A percentile compares a stretch with the other conserved stretches of the same genome.
These are phyloP conservation scores for Montipora efflorescens DNA, from an alignment of 64 coral and sea anemone genomes.

Conservation along the genomic window DNA sequence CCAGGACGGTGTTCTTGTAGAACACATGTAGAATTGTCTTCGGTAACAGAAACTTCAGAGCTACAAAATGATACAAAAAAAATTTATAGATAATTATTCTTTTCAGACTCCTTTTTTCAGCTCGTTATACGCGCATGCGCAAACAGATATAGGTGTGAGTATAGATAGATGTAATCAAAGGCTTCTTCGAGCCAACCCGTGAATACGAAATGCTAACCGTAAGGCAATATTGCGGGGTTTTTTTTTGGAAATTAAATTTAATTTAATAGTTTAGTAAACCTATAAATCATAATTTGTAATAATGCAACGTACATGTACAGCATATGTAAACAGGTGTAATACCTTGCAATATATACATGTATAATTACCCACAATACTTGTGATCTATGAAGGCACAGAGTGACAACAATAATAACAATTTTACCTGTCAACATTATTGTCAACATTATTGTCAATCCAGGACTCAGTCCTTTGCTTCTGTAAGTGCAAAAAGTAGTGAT, in stretches of 20 bases:
- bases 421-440: conserved; percentile 14
- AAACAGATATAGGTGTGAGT: conserved; percentile 11
- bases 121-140: conserved; percentile 5
- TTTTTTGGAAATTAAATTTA: not conserved
- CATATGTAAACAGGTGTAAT: conserved; percentile 23
- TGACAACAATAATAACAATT: conserved; percentile 17
- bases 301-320: conserved; percentile 18
- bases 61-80: conserved; percentile 9
- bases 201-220: conserved; percentile 6
- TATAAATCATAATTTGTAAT: conserved; percentile 11
- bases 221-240: not conserved
- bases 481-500: conserved; percentile 20
- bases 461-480: conserved; percentile 21
- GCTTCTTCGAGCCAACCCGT: not conserved
- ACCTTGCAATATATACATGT: conserved; percentile 23
- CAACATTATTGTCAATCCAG: conserved; percentile 23
- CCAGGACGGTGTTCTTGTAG: conserved; percentile 13
- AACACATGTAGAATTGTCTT: conserved; percentile 23
- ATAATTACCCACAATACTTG: not conserved
- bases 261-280: conserved; percentile 15
- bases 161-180: conserved; percentile 3
- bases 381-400: not conserved
- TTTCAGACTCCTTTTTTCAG: conserved; percentile 19
- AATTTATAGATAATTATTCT: conserved; percentile 12
- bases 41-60: conserved; percentile 14